Evolutionary conservation across 2,113 vertebrate genomes (phyloP).

Genomic region (Mustelus asterias): DNA sequence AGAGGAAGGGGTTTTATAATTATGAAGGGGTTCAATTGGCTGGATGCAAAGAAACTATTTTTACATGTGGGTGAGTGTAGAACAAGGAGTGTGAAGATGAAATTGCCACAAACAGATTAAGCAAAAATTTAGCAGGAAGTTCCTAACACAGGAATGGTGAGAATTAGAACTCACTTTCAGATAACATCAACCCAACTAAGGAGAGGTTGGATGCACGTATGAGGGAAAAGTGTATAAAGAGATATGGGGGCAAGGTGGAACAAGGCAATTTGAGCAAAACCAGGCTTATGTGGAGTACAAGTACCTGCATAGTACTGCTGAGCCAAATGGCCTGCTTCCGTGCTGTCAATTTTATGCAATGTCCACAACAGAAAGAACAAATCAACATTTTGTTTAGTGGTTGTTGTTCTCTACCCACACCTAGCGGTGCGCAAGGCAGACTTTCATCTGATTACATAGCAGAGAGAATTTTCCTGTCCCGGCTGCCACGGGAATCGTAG

Average conservation of each 20-base stretch:
- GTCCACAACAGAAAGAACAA: neutral
- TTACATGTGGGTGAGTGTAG: neutral
- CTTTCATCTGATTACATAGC: too few species aligned
- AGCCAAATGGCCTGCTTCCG: neutral
- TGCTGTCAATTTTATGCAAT: neutral
- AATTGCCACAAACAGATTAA: neutral
- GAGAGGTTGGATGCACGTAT: neutral
- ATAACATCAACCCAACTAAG: neutral
- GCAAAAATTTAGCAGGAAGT: neutral
- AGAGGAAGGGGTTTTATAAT: neutral
- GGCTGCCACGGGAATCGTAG: too few species aligned
- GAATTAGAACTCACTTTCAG: neutral
- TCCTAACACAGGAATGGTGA: neutral
- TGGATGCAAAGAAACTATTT: neutral
- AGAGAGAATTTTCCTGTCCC: too few species aligned
- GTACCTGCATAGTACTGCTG: neutral
- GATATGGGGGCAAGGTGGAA: neutral
- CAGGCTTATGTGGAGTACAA: neutral
- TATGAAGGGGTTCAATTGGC: neutral
- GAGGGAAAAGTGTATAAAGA: neutral
- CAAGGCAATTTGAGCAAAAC: neutral
- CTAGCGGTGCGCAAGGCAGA: too few species aligned
- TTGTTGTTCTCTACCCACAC: too few species aligned
- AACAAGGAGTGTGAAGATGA: neutral
- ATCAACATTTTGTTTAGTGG: neutral